Percentiles rank a stretch among this genome's conserved stretches.
Evolutionary conservation across 2,113 vertebrate species (phyloP).

Genomic region (Phaethornis superciliosus): DNA sequence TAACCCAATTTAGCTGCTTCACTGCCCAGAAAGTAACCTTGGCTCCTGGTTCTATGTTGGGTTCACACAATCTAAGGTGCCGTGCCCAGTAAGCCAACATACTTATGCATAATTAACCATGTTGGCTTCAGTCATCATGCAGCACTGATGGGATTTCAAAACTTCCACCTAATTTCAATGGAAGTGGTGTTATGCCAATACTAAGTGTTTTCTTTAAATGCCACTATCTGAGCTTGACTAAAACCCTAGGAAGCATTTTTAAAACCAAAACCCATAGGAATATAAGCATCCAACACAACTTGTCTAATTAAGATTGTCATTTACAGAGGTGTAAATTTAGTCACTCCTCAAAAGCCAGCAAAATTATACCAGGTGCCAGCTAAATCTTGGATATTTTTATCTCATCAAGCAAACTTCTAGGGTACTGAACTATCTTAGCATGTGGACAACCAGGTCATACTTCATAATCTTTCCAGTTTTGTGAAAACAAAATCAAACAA

Average conservation of each 20-base stretch:
- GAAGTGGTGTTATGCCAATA: neutral
- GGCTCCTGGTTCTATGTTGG: neutral
- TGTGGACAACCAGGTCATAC: fast-evolving
- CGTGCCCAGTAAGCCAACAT: neutral
- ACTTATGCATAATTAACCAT: neutral
- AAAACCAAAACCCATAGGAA: neutral
- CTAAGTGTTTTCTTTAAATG: neutral
- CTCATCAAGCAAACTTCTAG: neutral
- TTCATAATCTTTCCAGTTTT: neutral
- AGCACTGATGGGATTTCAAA: neutral
- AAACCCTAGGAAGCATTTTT: neutral
- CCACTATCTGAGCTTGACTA: neutral
- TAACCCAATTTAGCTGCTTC: neutral
- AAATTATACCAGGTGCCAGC: neutral
- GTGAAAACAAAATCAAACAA: neutral
- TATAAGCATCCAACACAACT: neutral
- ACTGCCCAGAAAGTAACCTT: neutral
- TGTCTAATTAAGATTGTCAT: neutral
- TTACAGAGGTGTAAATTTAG: neutral
- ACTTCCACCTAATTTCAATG: neutral
- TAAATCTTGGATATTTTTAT: neutral
- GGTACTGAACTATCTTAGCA: neutral
- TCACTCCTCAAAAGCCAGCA: neutral
- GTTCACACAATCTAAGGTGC: neutral
- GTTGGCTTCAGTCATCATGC: neutral